Evolutionary conservation across 2,797 vertebrate genomes (phyloP), one percentile per base, ranked within the genome.

Genomic region (Malurus leucopterus): DNA sequence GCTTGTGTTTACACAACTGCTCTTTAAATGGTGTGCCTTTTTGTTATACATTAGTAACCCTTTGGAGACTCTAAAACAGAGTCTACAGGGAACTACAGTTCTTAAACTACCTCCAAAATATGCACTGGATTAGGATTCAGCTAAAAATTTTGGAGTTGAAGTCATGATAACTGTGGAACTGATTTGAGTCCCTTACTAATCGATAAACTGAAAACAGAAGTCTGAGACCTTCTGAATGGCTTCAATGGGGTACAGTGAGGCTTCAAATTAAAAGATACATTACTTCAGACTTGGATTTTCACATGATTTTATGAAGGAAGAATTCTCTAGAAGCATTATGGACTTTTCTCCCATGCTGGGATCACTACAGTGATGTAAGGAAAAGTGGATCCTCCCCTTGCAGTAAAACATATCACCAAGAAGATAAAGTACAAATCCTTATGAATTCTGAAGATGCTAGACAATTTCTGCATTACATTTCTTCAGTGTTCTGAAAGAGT

Each of bases 61-160:
- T 84, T 83, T 91, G 86, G 79, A 82, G 30, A 84, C 63, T 69
- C 73, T 86, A 64, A 88, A 91, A 69, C 10, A 69, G 58, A 63
- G 73, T 78, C 81, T 84, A 12, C 46, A 80, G 77, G 68, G 70
- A 85, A 57, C 49, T 78, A 59, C 13, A 22, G 46, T 90, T 94
- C 75, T 91, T 80, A 76, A 88, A 65, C 46, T 57, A 61, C 14
- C 88, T 64, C 47, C 29, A 21, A 75, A 30, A 46, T 68, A 55
- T 47, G 30, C 69, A 68, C 62, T 51, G 69, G 85, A 80, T 87
- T 44, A 85, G 40, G 47, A 69, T 86, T 91, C 68, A 75, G 61
- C 51, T 63, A 70, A 87, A 94, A 88, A 74, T 93, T 80, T 88
- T 87, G 55, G 74, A 92, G 80, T 54, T 85, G 59, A 84, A 49